These are phyloP conservation scores for Patiria pectinifera DNA, from an alignment of 53 echinoderm and acorn worm species.

Conservation along the genomic window DNA sequence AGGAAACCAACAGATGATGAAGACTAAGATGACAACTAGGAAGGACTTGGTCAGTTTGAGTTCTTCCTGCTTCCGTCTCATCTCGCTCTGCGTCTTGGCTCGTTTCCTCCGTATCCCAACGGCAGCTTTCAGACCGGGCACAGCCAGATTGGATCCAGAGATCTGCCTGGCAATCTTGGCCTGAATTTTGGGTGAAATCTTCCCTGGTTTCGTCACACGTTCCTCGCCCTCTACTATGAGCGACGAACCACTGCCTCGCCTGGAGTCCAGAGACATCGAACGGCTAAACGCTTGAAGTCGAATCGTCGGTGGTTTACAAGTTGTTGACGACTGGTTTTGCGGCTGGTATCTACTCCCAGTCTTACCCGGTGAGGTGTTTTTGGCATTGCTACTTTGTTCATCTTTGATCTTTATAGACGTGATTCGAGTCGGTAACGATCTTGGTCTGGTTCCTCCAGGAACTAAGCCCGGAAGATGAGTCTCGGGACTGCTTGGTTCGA, in stretches of 20 bases:
- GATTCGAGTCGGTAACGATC: conserved; percentile 18
- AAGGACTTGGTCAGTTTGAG: conserved; percentile 93
- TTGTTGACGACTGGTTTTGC: not conserved
- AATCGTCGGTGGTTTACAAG: conserved; percentile 1
- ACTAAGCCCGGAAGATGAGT: not conserved
- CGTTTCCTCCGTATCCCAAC: conserved; percentile 42
- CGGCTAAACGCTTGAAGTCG: conserved; percentile 26
- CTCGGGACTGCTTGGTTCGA: conserved; percentile 16
- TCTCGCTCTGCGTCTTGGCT: conserved; percentile 69
- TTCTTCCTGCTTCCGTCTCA: conserved; percentile 85
- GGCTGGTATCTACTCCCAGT: conserved; percentile 15
- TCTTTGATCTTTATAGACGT: not conserved
- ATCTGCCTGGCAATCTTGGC: conserved; percentile 26
- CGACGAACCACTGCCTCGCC: conserved; percentile 6
- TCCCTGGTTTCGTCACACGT: not conserved
- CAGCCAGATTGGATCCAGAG: conserved; percentile 16
- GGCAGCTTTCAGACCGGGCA: conserved; percentile 41
- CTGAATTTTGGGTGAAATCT: conserved; percentile 3
- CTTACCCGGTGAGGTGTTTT: not conserved
- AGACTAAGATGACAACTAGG: conserved; percentile 89
- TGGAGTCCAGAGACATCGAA: conserved; percentile 23
- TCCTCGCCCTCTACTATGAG: conserved; percentile 5
- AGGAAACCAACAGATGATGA: conserved; percentile 93
- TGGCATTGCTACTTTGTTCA: not conserved
- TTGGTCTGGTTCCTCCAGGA: not conserved